Percentiles rank a stretch among this genome's conserved stretches.
Evolutionary conservation across 2,113 vertebrate species (phyloP).

Genomic region (Caranx melampygus): DNA sequence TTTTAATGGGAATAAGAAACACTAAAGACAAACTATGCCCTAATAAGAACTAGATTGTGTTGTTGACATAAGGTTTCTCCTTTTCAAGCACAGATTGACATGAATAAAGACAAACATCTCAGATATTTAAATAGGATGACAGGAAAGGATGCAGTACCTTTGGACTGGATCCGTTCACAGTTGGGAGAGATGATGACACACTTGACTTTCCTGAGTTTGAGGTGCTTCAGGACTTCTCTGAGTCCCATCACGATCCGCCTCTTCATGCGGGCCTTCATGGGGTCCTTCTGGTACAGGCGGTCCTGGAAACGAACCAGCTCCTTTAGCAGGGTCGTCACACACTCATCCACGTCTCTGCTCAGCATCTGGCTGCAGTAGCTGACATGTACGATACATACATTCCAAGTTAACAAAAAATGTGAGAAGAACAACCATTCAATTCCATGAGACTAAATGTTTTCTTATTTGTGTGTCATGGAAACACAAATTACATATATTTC

Average conservation of each 20-base stretch:
- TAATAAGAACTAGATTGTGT: no score
- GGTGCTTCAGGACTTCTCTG: slow-evolving; percentile 95
- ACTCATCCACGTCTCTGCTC: slow-evolving; percentile 95
- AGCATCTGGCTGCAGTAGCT: slow-evolving; percentile 98
- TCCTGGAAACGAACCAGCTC: slow-evolving; percentile 98
- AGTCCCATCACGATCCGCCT: slow-evolving; percentile 96
- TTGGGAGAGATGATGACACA: slow-evolving; percentile 98
- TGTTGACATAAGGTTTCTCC: no score
- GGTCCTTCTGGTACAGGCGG: slow-evolving; percentile 96
- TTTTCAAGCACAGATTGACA: no score
- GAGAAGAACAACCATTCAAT: neutral
- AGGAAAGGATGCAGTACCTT: slow-evolving; percentile 83
- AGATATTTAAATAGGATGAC: no score
- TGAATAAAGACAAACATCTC: no score
- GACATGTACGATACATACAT: slow-evolving; percentile 2
- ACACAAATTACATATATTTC: neutral
- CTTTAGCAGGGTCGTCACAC: slow-evolving; percentile 90
- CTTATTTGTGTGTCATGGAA: neutral
- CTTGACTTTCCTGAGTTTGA: slow-evolving; percentile 94
- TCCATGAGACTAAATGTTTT: neutral
- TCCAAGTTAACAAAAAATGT: neutral
- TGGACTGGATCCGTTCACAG: slow-evolving; percentile 96
- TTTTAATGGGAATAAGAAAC: no score
- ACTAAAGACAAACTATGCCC: neutral
- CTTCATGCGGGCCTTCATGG: slow-evolving; percentile 96